These are phyloP conservation scores for Pimephales promelas DNA, from an alignment of 2,113 vertebrate genomes.

Conservation along the genomic window DNA sequence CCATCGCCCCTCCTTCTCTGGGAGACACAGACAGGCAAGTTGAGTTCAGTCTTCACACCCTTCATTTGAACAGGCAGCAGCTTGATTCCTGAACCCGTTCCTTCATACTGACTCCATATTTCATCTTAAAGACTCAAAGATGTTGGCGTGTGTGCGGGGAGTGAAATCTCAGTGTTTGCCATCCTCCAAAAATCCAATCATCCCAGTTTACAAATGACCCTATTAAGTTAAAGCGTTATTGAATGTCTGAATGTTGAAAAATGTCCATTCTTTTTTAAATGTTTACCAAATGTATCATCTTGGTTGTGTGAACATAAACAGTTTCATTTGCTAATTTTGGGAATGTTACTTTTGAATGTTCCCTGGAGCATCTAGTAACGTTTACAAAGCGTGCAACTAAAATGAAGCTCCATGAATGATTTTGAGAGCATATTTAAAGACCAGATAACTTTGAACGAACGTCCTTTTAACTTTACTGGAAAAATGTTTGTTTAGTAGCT, in stretches of 20 bases:
- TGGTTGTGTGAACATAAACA: too few relatives aligned
- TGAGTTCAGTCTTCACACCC: slow-evolving; percentile 48
- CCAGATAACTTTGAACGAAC: neutral
- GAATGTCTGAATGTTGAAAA: neutral
- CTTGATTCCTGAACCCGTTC: slow-evolving; percentile 34
- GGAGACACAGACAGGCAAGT: slow-evolving; percentile 48
- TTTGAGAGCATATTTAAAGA: neutral
- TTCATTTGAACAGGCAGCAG: slow-evolving; percentile 2
- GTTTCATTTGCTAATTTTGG: too few relatives aligned
- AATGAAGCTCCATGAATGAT: neutral
- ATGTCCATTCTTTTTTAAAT: too few relatives aligned
- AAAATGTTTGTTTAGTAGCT: neutral
- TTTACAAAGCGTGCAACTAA: neutral
- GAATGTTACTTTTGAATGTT: neutral
- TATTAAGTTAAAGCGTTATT: neutral
- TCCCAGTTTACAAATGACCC: neutral
- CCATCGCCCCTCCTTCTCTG: neutral
- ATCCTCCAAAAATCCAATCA: neutral
- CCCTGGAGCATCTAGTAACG: neutral
- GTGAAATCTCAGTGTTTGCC: neutral
- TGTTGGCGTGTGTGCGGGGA: neutral
- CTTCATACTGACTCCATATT: slow-evolving; percentile 23
- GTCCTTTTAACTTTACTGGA: neutral
- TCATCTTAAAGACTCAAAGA: slow-evolving; percentile 11
- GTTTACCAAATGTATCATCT: too few relatives aligned